Evolutionary conservation across 2,113 vertebrate species (phyloP).

Genomic region (Syngnathus scovelli): DNA sequence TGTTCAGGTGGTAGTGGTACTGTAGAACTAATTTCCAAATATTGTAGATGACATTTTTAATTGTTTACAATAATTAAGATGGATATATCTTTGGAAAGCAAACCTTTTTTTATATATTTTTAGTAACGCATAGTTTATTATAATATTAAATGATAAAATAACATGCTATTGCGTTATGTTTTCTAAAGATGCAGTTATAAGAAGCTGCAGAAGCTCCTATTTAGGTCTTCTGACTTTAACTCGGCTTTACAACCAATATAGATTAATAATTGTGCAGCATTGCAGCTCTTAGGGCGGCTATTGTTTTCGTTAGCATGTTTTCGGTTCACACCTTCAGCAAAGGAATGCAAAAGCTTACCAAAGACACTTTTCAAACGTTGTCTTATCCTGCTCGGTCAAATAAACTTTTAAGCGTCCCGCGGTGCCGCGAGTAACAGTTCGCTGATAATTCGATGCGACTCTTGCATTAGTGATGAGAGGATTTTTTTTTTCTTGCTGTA

Average conservation of each 20-base stretch:
- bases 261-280: neutral
- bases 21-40: neutral
- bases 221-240: neutral
- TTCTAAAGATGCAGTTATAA: neutral
- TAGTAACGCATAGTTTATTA: neutral
- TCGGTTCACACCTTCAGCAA: neutral
- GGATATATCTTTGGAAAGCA: neutral
- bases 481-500: no score
- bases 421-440: neutral
- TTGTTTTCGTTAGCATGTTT: neutral
- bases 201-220: neutral
- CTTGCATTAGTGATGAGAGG: neutral
- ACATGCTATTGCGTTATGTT: neutral
- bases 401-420: neutral
- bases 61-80: no score
- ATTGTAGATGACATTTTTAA: no score
- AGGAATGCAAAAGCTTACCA: neutral
- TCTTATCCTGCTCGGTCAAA: neutral
- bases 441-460: neutral
- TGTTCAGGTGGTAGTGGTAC: neutral
- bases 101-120: neutral
- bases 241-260: neutral
- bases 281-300: neutral
- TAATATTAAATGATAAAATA: neutral
- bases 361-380: neutral